Base-by-base conservation (phyloP, 2,113 vertebrate species). In the Leucopsar rothschildi region DNA sequence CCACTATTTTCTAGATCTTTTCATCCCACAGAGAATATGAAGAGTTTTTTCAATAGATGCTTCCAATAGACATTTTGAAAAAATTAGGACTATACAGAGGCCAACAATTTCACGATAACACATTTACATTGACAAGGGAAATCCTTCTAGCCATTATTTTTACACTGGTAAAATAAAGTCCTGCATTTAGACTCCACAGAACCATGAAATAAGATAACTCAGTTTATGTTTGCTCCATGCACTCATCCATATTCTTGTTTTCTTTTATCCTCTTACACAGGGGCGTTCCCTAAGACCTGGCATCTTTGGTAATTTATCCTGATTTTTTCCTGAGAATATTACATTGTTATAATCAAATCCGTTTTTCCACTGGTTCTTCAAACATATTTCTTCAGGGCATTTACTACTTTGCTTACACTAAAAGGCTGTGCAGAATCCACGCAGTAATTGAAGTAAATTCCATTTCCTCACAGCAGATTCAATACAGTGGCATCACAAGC, bases 301-400 rank as follows among this genome's bases (percentile, higher is more conserved):
- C 63, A 57, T 69, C 91, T 71, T 64, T 13, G 2, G 28, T 90
- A 87, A 87, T 93, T 93, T 79, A 90, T 37, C 75, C 57, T 80
- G 90, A 76, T 79, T 88, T 86, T 82, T 88, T 87, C 72, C 86
- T 60, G 59, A 90, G 93, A 87, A 85, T 23, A 52, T 49, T 24
- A 21, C 53, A 90, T 73, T 94, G 72, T 83, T 93, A 71, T 7
- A 84, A 91, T 60, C 44, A 92, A 93, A 96, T 92, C 77, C 28
- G 82, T 92, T 94, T 95, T 95, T 87, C 80, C 86, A 92, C 88
- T 19, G 17, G 88, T 92, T 93, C 77, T 50, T 86, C 65, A 76
- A 94, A 92, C 49, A 50, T 53, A 59, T 89, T 84, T 93, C 89
- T 88, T 47, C 53, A 77, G 76, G 85, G 85, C 63, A 70, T 93